Base-by-base conservation (phyloP, 2,113 vertebrate species). In the Cichladusa arquata region DNA sequence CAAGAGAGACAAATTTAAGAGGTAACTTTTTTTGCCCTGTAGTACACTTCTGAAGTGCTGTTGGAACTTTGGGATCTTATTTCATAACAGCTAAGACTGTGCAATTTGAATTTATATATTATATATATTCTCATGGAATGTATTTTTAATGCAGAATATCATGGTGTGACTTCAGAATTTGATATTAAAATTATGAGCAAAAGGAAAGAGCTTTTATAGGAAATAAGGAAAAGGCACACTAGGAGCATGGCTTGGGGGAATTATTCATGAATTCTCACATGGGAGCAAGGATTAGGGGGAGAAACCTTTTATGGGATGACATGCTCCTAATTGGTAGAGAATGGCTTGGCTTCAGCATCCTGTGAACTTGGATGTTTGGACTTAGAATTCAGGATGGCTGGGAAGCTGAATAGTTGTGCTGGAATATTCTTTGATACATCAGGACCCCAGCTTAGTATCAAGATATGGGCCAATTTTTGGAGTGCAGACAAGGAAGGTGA, bases 1-100 rank as follows among this genome's bases (percentile, higher is more conserved):
- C 98, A 99, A 99, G 86, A 99, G 99, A 91, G 99, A 99, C 97
- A 99, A 99, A 96, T 99, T 99, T 97, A 99, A 99, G 96, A 99
- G 99, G 99, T 99, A 96, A 96, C 36, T 54, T 96, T 94, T 94
- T 84, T 70, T 77, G 40, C 17, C 11, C 8, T 72, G 8, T 38
- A 54, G 66, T 76, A 80, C n/a, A 18, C 24, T 65, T 62, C 86
- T 90, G 62, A 91, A 92, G 23, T 61, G 33, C 44, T 93, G 22
- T 80, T 7, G 5, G 5, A 22, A 29, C 33, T 92, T 86, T 66
- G 48, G 26, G 65, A 40, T 70, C 4, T 1, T 54, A 42, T 82
- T 48, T 73, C 17, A 8, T 29, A 83, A 33, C 54, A 47, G 36
- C 44, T 57, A 36, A 79, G 45, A 11, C n/a, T 57, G 19, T 25